Evolutionary conservation across 2,888 invertebrate species (phyloP).

Genomic region (Calameuta pallipes): DNA sequence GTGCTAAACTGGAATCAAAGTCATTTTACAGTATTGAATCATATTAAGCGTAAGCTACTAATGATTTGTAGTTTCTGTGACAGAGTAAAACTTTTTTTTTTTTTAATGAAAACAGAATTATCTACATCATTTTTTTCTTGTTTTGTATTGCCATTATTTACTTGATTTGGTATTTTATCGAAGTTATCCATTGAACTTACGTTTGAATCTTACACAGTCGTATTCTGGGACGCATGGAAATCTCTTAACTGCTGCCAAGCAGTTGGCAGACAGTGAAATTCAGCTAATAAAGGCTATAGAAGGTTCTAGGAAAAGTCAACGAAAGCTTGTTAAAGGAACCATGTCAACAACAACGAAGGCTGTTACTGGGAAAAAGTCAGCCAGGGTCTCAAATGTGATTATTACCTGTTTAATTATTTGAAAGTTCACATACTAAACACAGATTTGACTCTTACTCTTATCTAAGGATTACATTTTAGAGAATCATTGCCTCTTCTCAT

Average conservation of each 20-base stretch:
- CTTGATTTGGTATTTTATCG: neutral
- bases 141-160: neutral
- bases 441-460: neutral
- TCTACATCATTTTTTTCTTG: neutral
- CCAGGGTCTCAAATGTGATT: constrained; percentile 50
- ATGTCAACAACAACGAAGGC: constrained; percentile 40
- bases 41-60: neutral
- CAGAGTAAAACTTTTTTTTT: neutral
- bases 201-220: constrained; percentile 35
- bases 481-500: neutral
- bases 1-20: neutral
- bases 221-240: constrained; percentile 41
- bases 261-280: constrained; percentile 58
- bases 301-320: constrained; percentile 36
- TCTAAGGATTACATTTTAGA: neutral
- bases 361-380: constrained; percentile 35
- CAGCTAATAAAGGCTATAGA: constrained; percentile 53
- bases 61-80: neutral
- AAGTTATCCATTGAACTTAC: neutral
- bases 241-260: constrained; percentile 53
- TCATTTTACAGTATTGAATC: neutral
- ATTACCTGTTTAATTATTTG: neutral
- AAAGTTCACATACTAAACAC: neutral
- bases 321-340: constrained; percentile 20
- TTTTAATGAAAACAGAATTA: neutral